phyloP scores from a whole-genome alignment of 1,140 invertebrate genomes.

The Philopotamus ludificatus region DNA sequence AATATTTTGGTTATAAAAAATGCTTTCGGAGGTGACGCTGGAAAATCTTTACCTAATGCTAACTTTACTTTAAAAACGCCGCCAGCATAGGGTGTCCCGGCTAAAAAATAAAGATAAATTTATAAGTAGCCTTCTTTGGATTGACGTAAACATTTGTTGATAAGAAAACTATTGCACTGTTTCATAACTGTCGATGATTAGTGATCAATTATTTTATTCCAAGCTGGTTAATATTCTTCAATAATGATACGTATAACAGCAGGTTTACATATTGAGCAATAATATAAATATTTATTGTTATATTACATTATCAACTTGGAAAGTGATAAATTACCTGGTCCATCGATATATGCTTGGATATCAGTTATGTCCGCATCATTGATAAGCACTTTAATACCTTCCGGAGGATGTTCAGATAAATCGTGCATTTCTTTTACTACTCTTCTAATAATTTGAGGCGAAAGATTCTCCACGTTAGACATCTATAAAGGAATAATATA shows the following conservation, averaged over 20 bases:
- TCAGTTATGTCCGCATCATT: constrained; percentile 92
- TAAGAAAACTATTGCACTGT: too few species aligned
- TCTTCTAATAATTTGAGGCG: constrained; percentile 86
- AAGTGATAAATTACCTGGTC: constrained; percentile 69
- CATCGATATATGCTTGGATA: constrained; percentile 87
- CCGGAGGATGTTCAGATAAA: constrained; percentile 73
- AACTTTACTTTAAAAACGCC: constrained; percentile 89
- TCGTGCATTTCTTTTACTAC: constrained; percentile 82
- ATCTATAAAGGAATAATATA: constrained; percentile 46
- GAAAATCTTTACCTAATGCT: constrained; percentile 90
- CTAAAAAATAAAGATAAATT: constrained; percentile 56
- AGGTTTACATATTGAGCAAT: neutral
- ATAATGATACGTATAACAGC: neutral
- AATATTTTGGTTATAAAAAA: constrained; percentile 97
- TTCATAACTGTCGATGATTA: too few species aligned
- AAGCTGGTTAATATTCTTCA: constrained; percentile 43
- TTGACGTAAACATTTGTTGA: too few species aligned
- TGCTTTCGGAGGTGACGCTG: constrained; percentile 88
- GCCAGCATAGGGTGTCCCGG: constrained; percentile 81
- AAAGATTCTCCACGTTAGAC: constrained; percentile 90
- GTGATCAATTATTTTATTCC: too few species aligned
- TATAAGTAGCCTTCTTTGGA: too few species aligned
- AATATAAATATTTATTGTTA: neutral
- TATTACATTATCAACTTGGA: neutral
- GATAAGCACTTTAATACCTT: constrained; percentile 83